A percentile compares a stretch with the other conserved stretches of the same genome.
Conservation (phyloP, 2,888 invertebrate genomes). For the Ennomos quercinarius region DNA sequence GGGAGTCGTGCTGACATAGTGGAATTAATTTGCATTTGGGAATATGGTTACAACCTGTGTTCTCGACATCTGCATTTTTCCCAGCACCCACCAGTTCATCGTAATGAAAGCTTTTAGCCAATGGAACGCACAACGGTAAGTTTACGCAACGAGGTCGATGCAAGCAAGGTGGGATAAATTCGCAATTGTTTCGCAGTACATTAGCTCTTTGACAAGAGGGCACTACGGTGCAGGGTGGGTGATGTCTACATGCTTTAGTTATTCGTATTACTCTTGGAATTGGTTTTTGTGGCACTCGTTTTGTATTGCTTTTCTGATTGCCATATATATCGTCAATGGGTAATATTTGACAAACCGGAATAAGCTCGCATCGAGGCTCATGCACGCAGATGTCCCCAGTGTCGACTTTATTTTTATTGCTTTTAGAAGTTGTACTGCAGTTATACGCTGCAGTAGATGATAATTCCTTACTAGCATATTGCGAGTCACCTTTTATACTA, state of each 20-base stretch:
- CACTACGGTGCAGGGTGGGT: conserved; percentile 77
- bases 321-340: conserved; percentile 54
- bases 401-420: conserved; percentile 39
- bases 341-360: conserved; percentile 71
- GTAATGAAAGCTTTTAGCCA: conserved; percentile 62
- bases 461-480: conserved; percentile 48
- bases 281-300: conserved; percentile 47
- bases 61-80: conserved; percentile 51
- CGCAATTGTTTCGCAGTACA: conserved; percentile 71
- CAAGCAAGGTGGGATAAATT: conserved; percentile 71
- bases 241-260: conserved; percentile 76
- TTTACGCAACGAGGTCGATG: conserved; percentile 76
- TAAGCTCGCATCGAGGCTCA: conserved; percentile 67
- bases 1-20: conserved; percentile 53
- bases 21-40: conserved; percentile 56
- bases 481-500: conserved; percentile 44
- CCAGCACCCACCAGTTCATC: conserved; percentile 50
- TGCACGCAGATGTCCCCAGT: conserved; percentile 59
- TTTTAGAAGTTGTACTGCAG: conserved; percentile 45
- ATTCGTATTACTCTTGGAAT: conserved; percentile 65
- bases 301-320: conserved; percentile 49
- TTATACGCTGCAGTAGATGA: conserved; percentile 47
- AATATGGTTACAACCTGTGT: conserved; percentile 47
- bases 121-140: conserved; percentile 71
- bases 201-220: conserved; percentile 74